A percentile compares a stretch with the other conserved stretches of the same genome.
Evolutionary conservation across 2,888 invertebrate genomes (phyloP).

Genomic region (Andricus curvator): DNA sequence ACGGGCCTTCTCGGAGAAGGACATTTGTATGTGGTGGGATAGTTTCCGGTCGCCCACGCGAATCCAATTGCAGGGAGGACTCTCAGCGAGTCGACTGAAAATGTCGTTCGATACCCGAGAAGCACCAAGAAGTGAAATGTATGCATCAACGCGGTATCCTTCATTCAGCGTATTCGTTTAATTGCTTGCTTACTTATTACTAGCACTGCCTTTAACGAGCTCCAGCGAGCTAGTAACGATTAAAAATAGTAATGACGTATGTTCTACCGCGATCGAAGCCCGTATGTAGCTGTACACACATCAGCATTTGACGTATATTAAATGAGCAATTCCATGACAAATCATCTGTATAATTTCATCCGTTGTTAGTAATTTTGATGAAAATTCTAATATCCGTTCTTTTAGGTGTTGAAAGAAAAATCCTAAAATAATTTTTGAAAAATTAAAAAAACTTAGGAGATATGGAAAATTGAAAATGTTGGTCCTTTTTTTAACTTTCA

Average conservation of each 20-base stretch:
- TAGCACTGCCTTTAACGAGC: constrained; percentile 52
- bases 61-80: constrained; percentile 65
- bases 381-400: too few species aligned
- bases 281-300: constrained; percentile 21
- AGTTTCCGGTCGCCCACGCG: constrained; percentile 78
- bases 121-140: constrained; percentile 31
- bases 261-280: constrained; percentile 22
- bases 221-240: constrained; percentile 46
- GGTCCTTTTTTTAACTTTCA: too few species aligned
- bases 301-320: constrained; percentile 15
- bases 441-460: too few species aligned
- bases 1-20: constrained; percentile 59
- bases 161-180: constrained; percentile 29
- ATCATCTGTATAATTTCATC: too few species aligned
- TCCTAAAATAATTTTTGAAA: too few species aligned
- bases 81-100: constrained; percentile 47
- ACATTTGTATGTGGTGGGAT: constrained; percentile 79
- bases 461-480: too few species aligned
- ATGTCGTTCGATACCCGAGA: constrained; percentile 53
- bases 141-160: constrained; percentile 42
- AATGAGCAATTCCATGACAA: not conserved
- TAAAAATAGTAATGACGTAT: constrained; percentile 50
- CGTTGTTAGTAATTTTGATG: too few species aligned
- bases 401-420: too few species aligned
- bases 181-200: constrained; percentile 44